Conservation (phyloP, 1,140 invertebrate genomes). For the Drosophila auraria region DNA sequence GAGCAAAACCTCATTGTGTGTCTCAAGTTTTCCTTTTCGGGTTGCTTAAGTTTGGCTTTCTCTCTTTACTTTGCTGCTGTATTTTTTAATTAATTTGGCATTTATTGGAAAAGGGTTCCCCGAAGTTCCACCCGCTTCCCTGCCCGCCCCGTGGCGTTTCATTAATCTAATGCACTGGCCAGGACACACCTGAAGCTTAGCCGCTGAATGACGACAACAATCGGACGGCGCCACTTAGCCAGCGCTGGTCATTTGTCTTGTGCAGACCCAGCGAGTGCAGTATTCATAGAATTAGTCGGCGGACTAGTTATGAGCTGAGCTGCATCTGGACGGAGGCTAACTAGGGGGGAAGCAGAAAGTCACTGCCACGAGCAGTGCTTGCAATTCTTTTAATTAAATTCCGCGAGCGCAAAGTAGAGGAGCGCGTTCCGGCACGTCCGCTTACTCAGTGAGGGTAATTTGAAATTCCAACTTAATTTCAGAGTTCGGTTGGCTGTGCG, state of each 20-base stretch:
- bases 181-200: constrained; percentile 55
- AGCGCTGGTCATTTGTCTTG: constrained; percentile 61
- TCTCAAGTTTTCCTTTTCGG: constrained; percentile 76
- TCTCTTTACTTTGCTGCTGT: constrained; percentile 77
- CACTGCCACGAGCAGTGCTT: constrained; percentile 60
- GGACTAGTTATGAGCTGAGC: constrained; percentile 53
- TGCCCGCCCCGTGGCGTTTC: constrained; percentile 45
- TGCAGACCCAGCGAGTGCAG: constrained; percentile 39
- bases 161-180: constrained; percentile 78
- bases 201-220: constrained; percentile 44
- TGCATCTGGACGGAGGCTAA: constrained; percentile 38
- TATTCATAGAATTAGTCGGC: constrained; percentile 81
- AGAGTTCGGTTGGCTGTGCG: not conserved
- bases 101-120: constrained; percentile 81
- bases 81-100: constrained; percentile 84
- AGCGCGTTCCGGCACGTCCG: constrained; percentile 49
- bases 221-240: constrained; percentile 40
- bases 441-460: constrained; percentile 54
- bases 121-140: constrained; percentile 20
- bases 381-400: constrained; percentile 84
- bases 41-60: constrained; percentile 75
- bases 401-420: constrained; percentile 57
- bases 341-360: constrained; percentile 21
- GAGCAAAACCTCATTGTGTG: constrained; percentile 73
- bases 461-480: constrained; percentile 79